A percentile compares a stretch with the other conserved stretches of the same genome.
These are phyloP conservation scores for Maniola jurtina DNA, from an alignment of 1,140 invertebrate species.

Conservation along the genomic window DNA sequence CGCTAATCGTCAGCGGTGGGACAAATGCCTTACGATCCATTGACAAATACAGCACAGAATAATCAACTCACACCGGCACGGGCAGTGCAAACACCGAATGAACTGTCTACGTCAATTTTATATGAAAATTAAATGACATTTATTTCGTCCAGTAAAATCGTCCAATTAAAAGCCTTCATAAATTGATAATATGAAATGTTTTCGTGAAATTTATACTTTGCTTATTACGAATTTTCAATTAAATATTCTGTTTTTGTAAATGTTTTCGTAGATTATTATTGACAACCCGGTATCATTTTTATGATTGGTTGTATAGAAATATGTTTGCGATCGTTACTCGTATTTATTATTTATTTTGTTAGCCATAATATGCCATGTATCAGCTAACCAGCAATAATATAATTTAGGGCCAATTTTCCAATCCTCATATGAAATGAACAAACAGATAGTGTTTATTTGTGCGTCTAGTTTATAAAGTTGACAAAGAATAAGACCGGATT, in stretches of 20 bases:
- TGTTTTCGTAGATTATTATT: neutral
- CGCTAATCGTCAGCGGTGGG: too few species aligned
- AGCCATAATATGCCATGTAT: too few species aligned
- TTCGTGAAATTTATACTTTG: neutral
- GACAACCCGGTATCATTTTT: too few species aligned
- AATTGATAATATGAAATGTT: constrained; percentile 3
- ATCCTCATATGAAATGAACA: too few species aligned
- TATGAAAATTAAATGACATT: constrained; percentile 5
- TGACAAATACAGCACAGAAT: constrained; percentile 10
- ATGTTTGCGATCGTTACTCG: too few species aligned
- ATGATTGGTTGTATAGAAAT: too few species aligned
- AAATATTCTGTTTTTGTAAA: neutral
- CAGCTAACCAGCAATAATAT: too few species aligned
- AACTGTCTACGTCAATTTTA: constrained; percentile 8
- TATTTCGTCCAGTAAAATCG: constrained; percentile 3
- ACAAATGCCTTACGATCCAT: neutral
- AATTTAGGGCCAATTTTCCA: too few species aligned
- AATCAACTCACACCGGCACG: constrained; percentile 5
- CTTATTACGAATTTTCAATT: constrained; percentile 2
- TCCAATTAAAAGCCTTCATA: constrained; percentile 6
- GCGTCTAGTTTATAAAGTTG: too few species aligned
- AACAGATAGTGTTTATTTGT: too few species aligned
- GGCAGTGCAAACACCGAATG: constrained; percentile 4
- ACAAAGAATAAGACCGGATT: too few species aligned
- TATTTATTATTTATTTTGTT: too few species aligned